phyloP scores from a whole-genome alignment of 2,797 vertebrate species.

The Enteromius mattozi region DNA sequence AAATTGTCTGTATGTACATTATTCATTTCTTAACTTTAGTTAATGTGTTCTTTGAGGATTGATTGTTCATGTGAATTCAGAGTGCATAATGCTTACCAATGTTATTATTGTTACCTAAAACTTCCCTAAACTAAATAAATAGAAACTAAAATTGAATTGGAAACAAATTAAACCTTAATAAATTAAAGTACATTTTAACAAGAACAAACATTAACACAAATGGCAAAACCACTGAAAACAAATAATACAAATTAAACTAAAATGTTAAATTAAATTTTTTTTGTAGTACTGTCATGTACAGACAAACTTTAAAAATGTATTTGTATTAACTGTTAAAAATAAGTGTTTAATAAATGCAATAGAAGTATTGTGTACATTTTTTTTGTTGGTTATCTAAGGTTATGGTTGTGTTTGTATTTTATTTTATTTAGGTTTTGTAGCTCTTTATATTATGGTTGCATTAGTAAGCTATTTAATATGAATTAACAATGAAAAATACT shows the following conservation, averaged over 20 bases:
- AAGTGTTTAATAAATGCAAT: not conserved
- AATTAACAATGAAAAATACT: not conserved
- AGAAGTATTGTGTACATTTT: not conserved
- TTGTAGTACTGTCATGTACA: not conserved
- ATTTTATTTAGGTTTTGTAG: not conserved
- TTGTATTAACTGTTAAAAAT: not conserved
- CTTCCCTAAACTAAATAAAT: not conserved
- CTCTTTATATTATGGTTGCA: not conserved
- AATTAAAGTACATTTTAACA: not conserved
- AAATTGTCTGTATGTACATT: not conserved
- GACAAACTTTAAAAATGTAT: not conserved
- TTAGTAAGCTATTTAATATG: not conserved
- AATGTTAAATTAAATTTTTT: too few species aligned
- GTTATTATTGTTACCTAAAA: too few species aligned
- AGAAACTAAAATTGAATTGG: not conserved
- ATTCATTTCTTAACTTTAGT: not conserved
- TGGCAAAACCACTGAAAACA: too few species aligned
- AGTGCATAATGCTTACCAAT: not conserved
- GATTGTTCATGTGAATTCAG: not conserved
- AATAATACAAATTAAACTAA: too few species aligned
- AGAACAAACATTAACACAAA: not conserved
- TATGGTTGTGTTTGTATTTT: not conserved
- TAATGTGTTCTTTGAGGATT: not conserved
- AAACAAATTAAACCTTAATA: not conserved
- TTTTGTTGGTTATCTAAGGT: conserved; percentile 3